phyloP scores from a whole-genome alignment of 2,113 vertebrate species.

The Pelmatolapia mariae region DNA sequence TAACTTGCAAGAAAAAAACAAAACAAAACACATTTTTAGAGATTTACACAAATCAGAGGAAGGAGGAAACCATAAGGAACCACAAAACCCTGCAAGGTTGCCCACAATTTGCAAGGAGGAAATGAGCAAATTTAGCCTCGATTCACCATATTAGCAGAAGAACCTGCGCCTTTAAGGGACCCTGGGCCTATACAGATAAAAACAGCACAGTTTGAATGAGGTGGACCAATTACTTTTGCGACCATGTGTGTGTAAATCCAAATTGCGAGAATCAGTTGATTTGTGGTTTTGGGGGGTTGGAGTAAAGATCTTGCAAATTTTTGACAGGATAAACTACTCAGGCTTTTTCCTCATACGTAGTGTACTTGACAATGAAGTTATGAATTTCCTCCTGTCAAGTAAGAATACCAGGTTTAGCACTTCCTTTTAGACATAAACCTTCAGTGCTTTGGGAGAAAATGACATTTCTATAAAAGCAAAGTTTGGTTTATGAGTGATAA shows the following conservation, averaged over 20 bases:
- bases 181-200: neutral
- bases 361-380: neutral
- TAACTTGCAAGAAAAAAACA: neutral
- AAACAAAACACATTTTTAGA: neutral
- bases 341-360: neutral
- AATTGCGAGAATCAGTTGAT: neutral
- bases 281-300: neutral
- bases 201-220: neutral
- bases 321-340: neutral
- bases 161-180: neutral
- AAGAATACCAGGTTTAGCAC: neutral
- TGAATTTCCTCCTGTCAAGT: neutral
- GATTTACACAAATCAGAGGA: neutral
- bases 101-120: neutral
- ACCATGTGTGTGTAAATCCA: neutral
- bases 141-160: neutral
- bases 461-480: neutral
- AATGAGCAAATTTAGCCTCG: neutral
- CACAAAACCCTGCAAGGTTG: neutral
- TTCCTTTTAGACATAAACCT: neutral
- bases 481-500: neutral
- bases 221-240: neutral
- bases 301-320: neutral
- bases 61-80: neutral
- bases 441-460: neutral